Evolutionary conservation across 1,140 invertebrate genomes (phyloP).

Genomic region (Archivesica marissinica): DNA sequence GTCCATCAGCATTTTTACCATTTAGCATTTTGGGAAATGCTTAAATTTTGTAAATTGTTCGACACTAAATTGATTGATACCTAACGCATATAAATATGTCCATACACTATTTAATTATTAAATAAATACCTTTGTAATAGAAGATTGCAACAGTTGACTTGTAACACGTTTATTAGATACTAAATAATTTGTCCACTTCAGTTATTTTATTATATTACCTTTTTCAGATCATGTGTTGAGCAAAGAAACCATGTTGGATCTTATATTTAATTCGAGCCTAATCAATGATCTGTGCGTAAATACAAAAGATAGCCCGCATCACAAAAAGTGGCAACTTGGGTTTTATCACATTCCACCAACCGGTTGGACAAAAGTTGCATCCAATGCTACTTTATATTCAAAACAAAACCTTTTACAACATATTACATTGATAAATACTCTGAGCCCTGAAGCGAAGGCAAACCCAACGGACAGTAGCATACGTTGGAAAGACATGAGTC

Average conservation of each 20-base stretch:
- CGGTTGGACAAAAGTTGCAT: conserved; percentile 56
- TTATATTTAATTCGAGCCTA: conserved; percentile 22
- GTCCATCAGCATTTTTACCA: too few relatives aligned
- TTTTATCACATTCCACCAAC: conserved; percentile 59
- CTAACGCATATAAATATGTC: too few relatives aligned
- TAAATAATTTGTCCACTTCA: too few relatives aligned
- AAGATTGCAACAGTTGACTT: too few relatives aligned
- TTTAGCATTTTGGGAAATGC: too few relatives aligned
- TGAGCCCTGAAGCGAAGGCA: conserved; percentile 42
- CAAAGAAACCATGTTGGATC: conserved; percentile 55
- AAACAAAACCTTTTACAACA: conserved; percentile 47
- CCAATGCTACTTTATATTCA: conserved; percentile 24
- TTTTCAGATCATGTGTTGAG: conserved; percentile 64
- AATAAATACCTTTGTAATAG: too few relatives aligned
- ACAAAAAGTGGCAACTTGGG: conserved; percentile 44
- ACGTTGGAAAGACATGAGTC: conserved; percentile 57
- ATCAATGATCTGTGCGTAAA: conserved; percentile 58
- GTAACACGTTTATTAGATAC: too few relatives aligned
- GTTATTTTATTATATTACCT: too few relatives aligned
- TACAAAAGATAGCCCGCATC: neutral
- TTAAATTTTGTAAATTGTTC: too few relatives aligned
- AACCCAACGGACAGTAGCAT: conserved; percentile 52
- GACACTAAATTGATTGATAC: too few relatives aligned
- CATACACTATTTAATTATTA: too few relatives aligned
- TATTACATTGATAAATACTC: conserved; percentile 21